Conservation (phyloP, 2,113 vertebrate species). For the Thymallus thymallus region DNA sequence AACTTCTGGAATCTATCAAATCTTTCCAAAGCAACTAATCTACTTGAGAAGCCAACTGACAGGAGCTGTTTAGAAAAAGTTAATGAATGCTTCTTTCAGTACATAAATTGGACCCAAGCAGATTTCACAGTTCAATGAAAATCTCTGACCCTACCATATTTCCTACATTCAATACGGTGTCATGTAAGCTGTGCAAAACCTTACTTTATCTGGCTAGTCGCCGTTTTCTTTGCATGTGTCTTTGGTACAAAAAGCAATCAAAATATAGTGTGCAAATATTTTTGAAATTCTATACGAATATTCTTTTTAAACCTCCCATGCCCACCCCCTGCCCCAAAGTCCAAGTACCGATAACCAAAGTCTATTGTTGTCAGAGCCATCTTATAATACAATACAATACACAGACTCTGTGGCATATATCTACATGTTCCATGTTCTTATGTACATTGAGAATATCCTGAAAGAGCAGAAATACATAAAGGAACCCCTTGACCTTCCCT, state of each 20-base stretch:
- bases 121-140: conserved; percentile 99
- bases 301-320: conserved; percentile 46
- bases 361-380: conserved; percentile 88
- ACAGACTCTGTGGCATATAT: conserved; percentile 99
- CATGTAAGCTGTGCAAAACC: conserved; percentile 99
- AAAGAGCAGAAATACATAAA: conserved; percentile 89
- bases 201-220: conserved; percentile 99
- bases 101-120: conserved; percentile 99
- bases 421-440: conserved; percentile 94
- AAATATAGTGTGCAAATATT: conserved; percentile 99
- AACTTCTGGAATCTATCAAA: conserved; percentile 61
- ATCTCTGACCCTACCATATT: conserved; percentile 93
- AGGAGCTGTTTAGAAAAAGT: conserved; percentile 64
- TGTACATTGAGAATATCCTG: conserved; percentile 93
- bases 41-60: conserved; percentile 83
- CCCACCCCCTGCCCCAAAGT: conserved; percentile 38
- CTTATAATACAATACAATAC: conserved; percentile 97
- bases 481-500: conserved; percentile 70
- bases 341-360: conserved; percentile 76
- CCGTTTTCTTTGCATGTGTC: conserved; percentile 99
- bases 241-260: conserved; percentile 99
- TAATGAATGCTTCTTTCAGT: conserved; percentile 93
- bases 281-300: conserved; percentile 74
- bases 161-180: conserved; percentile 99
- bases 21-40: conserved; percentile 76